A percentile compares a stretch with the other conserved stretches of the same genome.
Evolutionary conservation across 2,888 invertebrate species (phyloP).

Genomic region (Andrena trimmerana): DNA sequence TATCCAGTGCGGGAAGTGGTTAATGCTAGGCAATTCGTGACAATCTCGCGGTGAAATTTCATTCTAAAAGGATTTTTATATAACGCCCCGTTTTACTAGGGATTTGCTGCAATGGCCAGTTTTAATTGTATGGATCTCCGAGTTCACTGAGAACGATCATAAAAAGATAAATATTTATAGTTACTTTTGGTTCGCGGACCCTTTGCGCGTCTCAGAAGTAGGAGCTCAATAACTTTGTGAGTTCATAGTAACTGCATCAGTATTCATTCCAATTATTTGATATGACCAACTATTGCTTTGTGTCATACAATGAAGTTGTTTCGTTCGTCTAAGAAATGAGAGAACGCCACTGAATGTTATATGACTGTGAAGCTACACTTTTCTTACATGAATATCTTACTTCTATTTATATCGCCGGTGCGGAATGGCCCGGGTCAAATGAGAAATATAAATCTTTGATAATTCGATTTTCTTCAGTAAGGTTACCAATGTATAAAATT

Average conservation of each 20-base stretch:
- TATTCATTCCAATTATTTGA: constrained; percentile 80
- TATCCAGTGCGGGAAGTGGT: constrained; percentile 14
- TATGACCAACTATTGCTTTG: constrained; percentile 68
- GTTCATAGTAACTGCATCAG: constrained; percentile 77
- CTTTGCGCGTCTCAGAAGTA: constrained; percentile 49
- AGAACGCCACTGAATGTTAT: constrained; percentile 35
- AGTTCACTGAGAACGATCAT: background rate
- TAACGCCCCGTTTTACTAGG: background rate
- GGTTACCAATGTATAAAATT: constrained; percentile 38
- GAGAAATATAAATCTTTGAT: constrained; percentile 15
- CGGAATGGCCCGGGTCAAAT: background rate
- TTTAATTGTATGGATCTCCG: background rate
- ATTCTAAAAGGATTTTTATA: background rate
- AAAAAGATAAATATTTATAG: background rate
- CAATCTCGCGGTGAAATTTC: constrained; percentile 32
- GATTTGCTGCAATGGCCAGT: constrained; percentile 1
- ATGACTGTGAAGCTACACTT: constrained; percentile 49
- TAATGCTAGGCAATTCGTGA: constrained; percentile 34
- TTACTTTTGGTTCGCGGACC: constrained; percentile 20
- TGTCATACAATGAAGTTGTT: constrained; percentile 50
- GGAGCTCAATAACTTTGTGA: constrained; percentile 71
- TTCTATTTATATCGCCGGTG: constrained; percentile 20
- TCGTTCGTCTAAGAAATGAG: constrained; percentile 42
- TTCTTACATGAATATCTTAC: constrained; percentile 37
- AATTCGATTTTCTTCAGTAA: constrained; percentile 20